Base-by-base conservation (phyloP, 2,797 vertebrate species). In the Semaprochilodus insignis region DNA sequence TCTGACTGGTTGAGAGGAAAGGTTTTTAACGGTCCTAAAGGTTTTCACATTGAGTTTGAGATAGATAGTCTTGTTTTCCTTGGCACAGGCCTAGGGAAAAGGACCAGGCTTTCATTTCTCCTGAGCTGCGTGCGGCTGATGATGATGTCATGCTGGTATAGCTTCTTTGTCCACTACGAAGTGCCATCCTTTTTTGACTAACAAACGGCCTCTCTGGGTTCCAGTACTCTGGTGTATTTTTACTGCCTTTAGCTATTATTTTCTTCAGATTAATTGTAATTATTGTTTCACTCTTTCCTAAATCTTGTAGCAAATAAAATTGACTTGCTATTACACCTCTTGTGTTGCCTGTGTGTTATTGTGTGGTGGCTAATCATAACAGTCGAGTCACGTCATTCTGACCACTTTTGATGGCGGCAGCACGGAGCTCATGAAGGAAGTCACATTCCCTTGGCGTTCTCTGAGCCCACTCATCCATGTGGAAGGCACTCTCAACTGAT, bases 231-330 rank as follows among this genome's bases (percentile, higher is more conserved):
- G 78, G 57, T 88, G 92, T 90, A 89, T 94, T 95, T 96, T 96
- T 95, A 96, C 94, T 94, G 95, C 95, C 95, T 89, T 94, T 93
- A 91, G 94, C 93, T 90, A 92, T 63, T 95, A 91, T 92, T 83
- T 93, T 90, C 92, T 90, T 88, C 83, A 83, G 63, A 85, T 93
- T 96, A 94, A 93, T 95, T 96, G 94, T 96, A 93, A 93, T 95
- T 94, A 93, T 91, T 86, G 83, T 90, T 93, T 94, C 91, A 90
- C 59, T 23, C 88, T 88, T 95, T 95, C 91, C 95, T 91, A 92
- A 92, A 91, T 95, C 92, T 93, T 93, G 90, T 96, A 96, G 95
- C 94, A 95, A 99, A 97, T 97, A 98, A 98, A 97, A 89, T 92
- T 96, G 93, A 94, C 90, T 95, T 95, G 92, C 93, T 94, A 93